These are phyloP conservation scores for Phengaris arion DNA, from an alignment of 2,888 invertebrate species.

Conservation along the genomic window DNA sequence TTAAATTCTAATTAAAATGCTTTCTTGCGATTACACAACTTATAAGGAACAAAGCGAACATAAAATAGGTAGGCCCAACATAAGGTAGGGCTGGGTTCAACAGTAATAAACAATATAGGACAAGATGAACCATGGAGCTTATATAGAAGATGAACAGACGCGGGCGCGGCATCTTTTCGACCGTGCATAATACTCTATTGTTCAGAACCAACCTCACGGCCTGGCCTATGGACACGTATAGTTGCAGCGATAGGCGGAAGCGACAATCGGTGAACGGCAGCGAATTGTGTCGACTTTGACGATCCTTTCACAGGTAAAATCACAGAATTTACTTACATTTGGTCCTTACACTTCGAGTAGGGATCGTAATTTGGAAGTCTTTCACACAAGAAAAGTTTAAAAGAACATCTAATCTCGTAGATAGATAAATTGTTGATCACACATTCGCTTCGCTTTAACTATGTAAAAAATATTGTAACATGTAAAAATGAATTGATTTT, in stretches of 20 bases:
- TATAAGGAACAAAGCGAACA: slow-evolving; percentile 5
- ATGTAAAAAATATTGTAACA: not conserved
- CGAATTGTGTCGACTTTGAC: not conserved
- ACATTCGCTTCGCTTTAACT: not conserved
- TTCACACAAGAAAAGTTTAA: no score
- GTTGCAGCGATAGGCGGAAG: slow-evolving; percentile 39
- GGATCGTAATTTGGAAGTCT: no score
- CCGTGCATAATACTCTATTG: slow-evolving; percentile 66
- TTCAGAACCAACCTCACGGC: slow-evolving; percentile 43
- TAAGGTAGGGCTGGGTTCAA: not conserved
- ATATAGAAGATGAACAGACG: not conserved
- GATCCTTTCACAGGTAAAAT: no score
- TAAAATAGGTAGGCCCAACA: not conserved
- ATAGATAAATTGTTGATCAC: not conserved
- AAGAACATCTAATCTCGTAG: no score
- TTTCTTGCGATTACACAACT: not conserved
- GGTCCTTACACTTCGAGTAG: no score
- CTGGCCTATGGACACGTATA: slow-evolving; percentile 31
- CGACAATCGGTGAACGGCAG: slow-evolving; percentile 10
- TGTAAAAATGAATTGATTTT: not conserved
- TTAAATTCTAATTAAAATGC: not conserved
- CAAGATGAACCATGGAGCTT: not conserved
- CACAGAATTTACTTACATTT: no score
- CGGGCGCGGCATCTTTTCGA: slow-evolving; percentile 56
- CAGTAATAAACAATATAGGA: not conserved